phyloP scores from a whole-genome alignment of 1,140 invertebrate species.

The Drosophila sturtevanti region DNA sequence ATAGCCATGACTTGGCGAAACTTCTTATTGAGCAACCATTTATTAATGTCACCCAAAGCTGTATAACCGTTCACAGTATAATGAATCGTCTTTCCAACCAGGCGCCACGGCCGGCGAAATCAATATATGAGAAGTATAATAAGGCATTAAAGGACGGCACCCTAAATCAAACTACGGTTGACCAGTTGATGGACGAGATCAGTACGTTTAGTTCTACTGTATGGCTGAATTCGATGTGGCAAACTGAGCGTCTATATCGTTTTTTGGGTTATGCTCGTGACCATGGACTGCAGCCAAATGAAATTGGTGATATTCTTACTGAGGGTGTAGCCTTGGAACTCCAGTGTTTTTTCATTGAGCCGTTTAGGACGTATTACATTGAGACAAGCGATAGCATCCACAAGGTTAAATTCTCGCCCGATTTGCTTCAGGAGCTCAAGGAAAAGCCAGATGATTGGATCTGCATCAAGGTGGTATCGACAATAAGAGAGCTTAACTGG shows the following conservation, averaged over 20 bases:
- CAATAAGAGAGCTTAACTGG: constrained; percentile 35
- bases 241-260: constrained; percentile 32
- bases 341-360: constrained; percentile 12
- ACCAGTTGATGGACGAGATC: constrained; percentile 6
- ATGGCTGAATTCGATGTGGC: constrained; percentile 40
- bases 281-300: background rate
- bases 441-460: background rate
- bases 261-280: background rate
- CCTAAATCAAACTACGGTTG: background rate
- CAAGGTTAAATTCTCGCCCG: constrained; percentile 8
- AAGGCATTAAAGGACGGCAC: background rate
- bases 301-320: background rate
- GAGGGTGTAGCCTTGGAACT: background rate
- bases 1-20: background rate
- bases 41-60: constrained; percentile 1
- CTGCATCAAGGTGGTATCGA: constrained; percentile 39
- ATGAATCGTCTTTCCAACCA: constrained; percentile 17
- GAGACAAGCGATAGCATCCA: constrained; percentile 25
- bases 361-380: background rate
- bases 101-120: constrained; percentile 10
- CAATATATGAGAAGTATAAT: constrained; percentile 14
- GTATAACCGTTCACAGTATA: constrained; percentile 13
- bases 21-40: constrained; percentile 14
- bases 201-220: background rate
- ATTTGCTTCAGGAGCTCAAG: constrained; percentile 24